These are phyloP conservation scores for Troides helena DNA, from an alignment of 2,888 invertebrate genomes.

Conservation along the genomic window DNA sequence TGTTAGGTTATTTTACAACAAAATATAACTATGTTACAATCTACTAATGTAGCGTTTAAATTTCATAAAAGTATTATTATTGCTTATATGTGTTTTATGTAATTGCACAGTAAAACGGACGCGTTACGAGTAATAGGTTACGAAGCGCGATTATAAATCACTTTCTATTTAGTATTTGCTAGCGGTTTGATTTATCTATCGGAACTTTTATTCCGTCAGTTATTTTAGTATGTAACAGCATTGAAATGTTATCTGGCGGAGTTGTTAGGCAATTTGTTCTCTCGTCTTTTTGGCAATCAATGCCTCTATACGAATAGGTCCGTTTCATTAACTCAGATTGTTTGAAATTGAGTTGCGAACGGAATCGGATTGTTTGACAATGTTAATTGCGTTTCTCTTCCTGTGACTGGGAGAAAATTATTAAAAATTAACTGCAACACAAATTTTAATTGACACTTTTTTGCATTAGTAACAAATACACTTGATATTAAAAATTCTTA, in stretches of 20 bases:
- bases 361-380: conserved; percentile 21
- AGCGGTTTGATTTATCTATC: not conserved
- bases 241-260: conserved; percentile 15
- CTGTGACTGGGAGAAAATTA: not conserved
- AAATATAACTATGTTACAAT: not conserved
- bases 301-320: conserved; percentile 23
- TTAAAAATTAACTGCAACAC: not conserved
- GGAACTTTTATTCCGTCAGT: not conserved
- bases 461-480: no score
- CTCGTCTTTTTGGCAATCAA: conserved; percentile 27
- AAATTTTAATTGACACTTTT: no score
- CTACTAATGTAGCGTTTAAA: not conserved
- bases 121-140: not conserved
- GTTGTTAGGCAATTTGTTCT: conserved; percentile 22
- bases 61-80: not conserved
- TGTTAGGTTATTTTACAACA: not conserved
- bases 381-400: conserved; percentile 17
- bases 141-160: not conserved
- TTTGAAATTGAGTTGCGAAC: conserved; percentile 24
- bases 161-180: not conserved
- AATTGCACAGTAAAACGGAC: not conserved
- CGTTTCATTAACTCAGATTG: conserved; percentile 27
- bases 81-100: not conserved
- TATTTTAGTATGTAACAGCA: not conserved
- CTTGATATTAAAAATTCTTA: no score